Base-by-base conservation (phyloP, 2,113 vertebrate genomes). In the Cnemophilus loriae region DNA sequence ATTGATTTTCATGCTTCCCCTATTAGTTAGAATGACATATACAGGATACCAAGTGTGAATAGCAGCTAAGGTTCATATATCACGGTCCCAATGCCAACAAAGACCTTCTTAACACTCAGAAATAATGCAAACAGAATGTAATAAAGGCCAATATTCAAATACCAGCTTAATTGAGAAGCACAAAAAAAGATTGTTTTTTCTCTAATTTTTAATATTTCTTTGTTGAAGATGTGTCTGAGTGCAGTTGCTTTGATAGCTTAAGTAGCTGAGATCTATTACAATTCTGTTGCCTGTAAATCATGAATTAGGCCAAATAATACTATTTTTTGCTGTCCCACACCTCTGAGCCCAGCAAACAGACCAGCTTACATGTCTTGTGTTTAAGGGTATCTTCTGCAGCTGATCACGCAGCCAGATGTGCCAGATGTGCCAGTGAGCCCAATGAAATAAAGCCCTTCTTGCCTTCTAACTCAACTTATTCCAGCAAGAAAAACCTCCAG, bases 1-100 rank as follows among this genome's bases (percentile, higher is more conserved):
- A 98, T 98, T 98, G 98, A 98, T 98, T 98, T 97, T 97, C 47
- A 87, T 97, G 96, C 96, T 98, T 97, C 98, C 97, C 89, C 97
- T 94, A 97, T 97, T 93, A 92, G 94, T 98, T 97, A 97, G 96
- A 94, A 98, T 97, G 83, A 88, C 39, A 95, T 81, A 93, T 96
- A 97, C 81, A 96, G 98, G 97, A 97, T 80, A 94, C 64, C 84
- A 92, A 96, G 97, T 84, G 96, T 93, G 87, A 98, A 93, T 91
- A 96, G 95, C 81, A 91, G 90, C 89, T 64, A 82, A 94, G 88
- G 97, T 97, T 97, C 89, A 94, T 89, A 68, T 60, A 93, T 84
- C 92, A 89, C 11, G 15, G 53, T 96, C 94, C 90, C 79, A 78
- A 26, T 56, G 86, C 92, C 97, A 98, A 97, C 96, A 95, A 94